Base-by-base conservation (phyloP, 2,113 vertebrate species). In the Siniperca chuatsi region DNA sequence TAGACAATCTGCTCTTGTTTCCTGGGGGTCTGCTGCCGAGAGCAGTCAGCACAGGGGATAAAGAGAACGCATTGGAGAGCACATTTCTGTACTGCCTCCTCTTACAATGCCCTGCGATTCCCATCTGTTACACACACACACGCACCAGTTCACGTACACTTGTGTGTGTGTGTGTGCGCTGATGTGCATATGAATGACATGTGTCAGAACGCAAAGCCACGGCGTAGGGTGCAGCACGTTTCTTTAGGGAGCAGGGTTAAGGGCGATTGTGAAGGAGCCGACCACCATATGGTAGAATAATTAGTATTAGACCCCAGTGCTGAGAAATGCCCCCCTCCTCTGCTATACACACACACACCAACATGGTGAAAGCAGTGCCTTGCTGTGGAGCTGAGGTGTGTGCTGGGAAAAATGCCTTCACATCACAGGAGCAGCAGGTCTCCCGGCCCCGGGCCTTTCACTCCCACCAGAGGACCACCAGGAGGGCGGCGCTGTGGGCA, bases 271-370 rank as follows among this genome's bases (percentile, higher is more conserved):
- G 96, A 94, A 93, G 93, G 94, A 96, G 96, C 95, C 66, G 86
- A 94, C 93, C 96, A 96, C 97, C 98, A 99, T 99, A 99, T 99
- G 98, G 98, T 93, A 86, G 97, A 97, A 98, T 98, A 98, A 99
- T 99, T 98, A 98, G 97, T 97, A 97, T 97, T 96, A 93, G 95
- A 97, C 95, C 95, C 94, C 93, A 90, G 94, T 97, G 95, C 92
- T 96, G 95, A 97, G 97, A 97, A 97, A 97, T 95, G 94, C 81
- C 75, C 85, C 83, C 85, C 74, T 44, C 76, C 81, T 13, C 69
- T 64, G 11, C 71, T 55, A 3, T 66, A 42, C 70, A 76, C 81
- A 84, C 60, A 77, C 86, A 64, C 23, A 4, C 10, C 25, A n/a
- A 66, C 62, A 54, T 89, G 87, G 87, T 90, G 94, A 95, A 92